Conservation (phyloP, 2,113 vertebrate genomes). For the Sylvilagus bachmani region DNA sequence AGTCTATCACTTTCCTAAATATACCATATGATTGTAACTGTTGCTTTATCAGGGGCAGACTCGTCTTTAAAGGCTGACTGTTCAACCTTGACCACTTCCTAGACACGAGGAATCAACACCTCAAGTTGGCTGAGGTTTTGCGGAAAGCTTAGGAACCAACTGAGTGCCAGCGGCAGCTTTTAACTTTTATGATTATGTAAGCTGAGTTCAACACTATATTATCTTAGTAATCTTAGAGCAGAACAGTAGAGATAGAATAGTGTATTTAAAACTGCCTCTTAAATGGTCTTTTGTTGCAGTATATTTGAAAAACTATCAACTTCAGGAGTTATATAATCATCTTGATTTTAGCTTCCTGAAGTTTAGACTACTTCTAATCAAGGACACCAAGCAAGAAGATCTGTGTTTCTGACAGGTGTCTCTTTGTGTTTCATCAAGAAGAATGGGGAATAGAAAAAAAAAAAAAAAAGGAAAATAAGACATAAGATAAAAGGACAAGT, state of each 20-base stretch:
- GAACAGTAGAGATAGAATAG: background rate
- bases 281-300: background rate
- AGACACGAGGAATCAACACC: background rate
- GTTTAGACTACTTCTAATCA: conserved; percentile 35
- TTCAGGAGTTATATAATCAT: background rate
- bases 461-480: background rate
- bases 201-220: conserved; percentile 38
- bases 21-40: background rate
- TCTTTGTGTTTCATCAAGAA: conserved; percentile 22
- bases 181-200: background rate
- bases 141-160: conserved; percentile 45
- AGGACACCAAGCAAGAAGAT: background rate
- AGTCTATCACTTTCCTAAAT: conserved; percentile 71
- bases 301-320: background rate
- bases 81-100: background rate
- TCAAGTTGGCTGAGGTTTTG: conserved; percentile 48
- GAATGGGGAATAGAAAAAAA: background rate
- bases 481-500: background rate
- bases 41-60: background rate
- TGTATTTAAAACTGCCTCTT: background rate
- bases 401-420: background rate
- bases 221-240: conserved; percentile 14
- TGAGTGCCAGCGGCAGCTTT: conserved; percentile 24
- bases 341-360: conserved; percentile 29
- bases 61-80: background rate